These are phyloP conservation scores for Diabrotica virgifera DNA, from an alignment of 1,140 invertebrate genomes.

Conservation along the genomic window DNA sequence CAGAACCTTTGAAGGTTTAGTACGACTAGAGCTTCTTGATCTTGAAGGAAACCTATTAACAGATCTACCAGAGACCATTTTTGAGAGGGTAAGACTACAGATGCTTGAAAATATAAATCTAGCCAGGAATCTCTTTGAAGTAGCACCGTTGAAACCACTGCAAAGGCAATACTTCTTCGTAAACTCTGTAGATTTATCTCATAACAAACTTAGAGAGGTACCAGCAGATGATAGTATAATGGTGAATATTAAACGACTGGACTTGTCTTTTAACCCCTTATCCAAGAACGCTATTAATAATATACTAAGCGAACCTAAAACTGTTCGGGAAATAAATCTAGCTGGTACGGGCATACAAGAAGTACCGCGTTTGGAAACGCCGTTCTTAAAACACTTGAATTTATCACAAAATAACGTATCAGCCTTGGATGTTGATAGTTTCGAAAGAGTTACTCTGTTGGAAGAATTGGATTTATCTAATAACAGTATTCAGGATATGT, in stretches of 20 bases:
- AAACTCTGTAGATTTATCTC: constrained; percentile 72
- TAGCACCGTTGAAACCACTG: constrained; percentile 73
- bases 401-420: constrained; percentile 74
- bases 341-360: constrained; percentile 71
- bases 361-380: constrained; percentile 75
- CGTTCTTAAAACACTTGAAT: constrained; percentile 80
- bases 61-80: constrained; percentile 78
- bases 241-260: constrained; percentile 82
- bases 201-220: constrained; percentile 74
- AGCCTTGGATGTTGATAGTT: constrained; percentile 61
- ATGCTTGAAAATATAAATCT: constrained; percentile 81
- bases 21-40: constrained; percentile 71
- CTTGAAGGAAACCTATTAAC: constrained; percentile 70
- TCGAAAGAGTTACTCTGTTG: constrained; percentile 75
- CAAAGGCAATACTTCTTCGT: constrained; percentile 82
- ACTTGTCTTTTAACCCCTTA: constrained; percentile 83
- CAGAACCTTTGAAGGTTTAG: constrained; percentile 77
- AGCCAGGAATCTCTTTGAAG: constrained; percentile 71
- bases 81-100: constrained; percentile 73
- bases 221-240: constrained; percentile 81
- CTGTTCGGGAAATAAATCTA: constrained; percentile 75
- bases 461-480: constrained; percentile 74
- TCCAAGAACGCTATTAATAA: constrained; percentile 68
- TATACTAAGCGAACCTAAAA: constrained; percentile 84
- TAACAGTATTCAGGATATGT: constrained; percentile 65